phyloP scores from a whole-genome alignment of 2,797 vertebrate genomes.

The Hyperoplus immaculatus region DNA sequence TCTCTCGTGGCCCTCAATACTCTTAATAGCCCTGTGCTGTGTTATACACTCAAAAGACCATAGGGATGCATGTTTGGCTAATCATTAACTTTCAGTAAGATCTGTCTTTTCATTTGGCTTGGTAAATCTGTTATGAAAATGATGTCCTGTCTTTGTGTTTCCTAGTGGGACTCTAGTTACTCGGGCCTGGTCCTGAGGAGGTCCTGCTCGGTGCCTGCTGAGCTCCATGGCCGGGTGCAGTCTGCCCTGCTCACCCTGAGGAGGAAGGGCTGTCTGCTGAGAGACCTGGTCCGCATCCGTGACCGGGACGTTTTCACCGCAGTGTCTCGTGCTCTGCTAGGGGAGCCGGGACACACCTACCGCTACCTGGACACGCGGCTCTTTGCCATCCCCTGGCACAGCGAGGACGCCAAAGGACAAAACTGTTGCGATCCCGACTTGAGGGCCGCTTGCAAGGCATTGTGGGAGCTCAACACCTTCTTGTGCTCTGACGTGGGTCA shows the following conservation, averaged over 20 bases:
- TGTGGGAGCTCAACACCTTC: slow-evolving; percentile 93
- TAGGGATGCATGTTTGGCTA: background rate
- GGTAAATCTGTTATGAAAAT: slow-evolving; percentile 24
- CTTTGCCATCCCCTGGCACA: slow-evolving; percentile 96
- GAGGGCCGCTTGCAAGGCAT: slow-evolving; percentile 89
- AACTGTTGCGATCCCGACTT: slow-evolving; percentile 89
- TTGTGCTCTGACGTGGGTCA: slow-evolving; percentile 86
- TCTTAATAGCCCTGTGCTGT: background rate
- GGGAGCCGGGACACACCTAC: slow-evolving; percentile 94
- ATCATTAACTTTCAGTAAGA: background rate
- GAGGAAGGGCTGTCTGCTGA: slow-evolving; percentile 89
- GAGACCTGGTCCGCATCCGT: slow-evolving; percentile 93
- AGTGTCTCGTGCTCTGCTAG: slow-evolving; percentile 93
- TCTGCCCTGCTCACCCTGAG: slow-evolving; percentile 88
- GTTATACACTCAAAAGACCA: background rate
- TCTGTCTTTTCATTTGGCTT: slow-evolving; percentile 10
- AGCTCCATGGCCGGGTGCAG: slow-evolving; percentile 89
- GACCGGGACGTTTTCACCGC: slow-evolving; percentile 94
- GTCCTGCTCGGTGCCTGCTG: slow-evolving; percentile 85
- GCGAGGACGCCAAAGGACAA: slow-evolving; percentile 78
- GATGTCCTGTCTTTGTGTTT: slow-evolving; percentile 54
- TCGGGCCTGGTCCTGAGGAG: slow-evolving; percentile 89
- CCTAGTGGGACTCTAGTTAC: slow-evolving; percentile 94
- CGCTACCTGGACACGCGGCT: slow-evolving; percentile 96
- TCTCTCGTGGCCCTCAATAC: too few relatives aligned